phyloP scores from a whole-genome alignment of 2,888 invertebrate species.

The Chironomus tentans region DNA sequence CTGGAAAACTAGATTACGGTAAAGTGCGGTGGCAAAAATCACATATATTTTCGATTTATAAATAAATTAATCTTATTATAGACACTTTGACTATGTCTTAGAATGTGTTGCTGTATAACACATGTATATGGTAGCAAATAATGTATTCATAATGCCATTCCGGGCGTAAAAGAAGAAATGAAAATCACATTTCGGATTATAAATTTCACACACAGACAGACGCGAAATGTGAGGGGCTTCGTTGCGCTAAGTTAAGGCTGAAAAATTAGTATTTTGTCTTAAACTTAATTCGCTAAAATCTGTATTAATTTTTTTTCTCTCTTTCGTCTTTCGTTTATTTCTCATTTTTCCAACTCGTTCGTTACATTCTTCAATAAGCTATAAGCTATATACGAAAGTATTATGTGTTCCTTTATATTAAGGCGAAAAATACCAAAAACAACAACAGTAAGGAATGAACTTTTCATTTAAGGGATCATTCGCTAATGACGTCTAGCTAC shows the following conservation, averaged over 20 bases:
- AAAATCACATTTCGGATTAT: constrained; percentile 26
- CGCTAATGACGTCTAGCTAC: no score
- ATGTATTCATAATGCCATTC: constrained; percentile 5
- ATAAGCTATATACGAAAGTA: no score
- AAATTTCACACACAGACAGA: not conserved
- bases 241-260: constrained; percentile 11
- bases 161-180: not conserved
- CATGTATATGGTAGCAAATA: not conserved
- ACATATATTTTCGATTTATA: constrained; percentile 23
- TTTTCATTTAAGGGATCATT: not conserved
- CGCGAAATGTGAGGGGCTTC: not conserved
- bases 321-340: not conserved
- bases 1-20: constrained; percentile 18
- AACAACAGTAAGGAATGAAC: not conserved
- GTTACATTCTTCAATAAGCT: not conserved
- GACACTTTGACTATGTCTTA: constrained; percentile 1
- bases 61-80: constrained; percentile 26
- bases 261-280: constrained; percentile 25
- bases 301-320: constrained; percentile 20
- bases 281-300: constrained; percentile 21
- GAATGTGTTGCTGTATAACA: not conserved
- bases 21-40: constrained; percentile 16
- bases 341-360: not conserved
- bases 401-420: not conserved
- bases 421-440: not conserved